These are phyloP conservation scores for Oxystoma pomonae DNA, from an alignment of 2,888 invertebrate species.

Conservation along the genomic window DNA sequence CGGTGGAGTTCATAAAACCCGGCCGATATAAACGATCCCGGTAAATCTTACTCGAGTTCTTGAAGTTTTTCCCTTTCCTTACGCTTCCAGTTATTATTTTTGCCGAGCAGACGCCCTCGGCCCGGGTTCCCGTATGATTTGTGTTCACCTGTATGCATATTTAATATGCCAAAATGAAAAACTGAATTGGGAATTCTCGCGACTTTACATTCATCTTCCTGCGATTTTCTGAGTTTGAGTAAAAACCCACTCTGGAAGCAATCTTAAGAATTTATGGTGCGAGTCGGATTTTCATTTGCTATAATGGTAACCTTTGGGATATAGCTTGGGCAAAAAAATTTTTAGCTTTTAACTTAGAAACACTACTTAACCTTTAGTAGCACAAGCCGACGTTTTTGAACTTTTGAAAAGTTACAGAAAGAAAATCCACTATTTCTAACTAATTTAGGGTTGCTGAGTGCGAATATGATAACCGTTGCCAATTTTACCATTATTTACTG, in stretches of 20 bases:
- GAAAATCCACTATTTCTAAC: too few species aligned
- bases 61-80: neutral
- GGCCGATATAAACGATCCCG: neutral
- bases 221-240: conserved; percentile 24
- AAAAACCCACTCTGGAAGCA: conserved; percentile 27
- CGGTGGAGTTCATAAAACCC: neutral
- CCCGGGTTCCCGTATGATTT: conserved; percentile 25
- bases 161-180: conserved; percentile 37
- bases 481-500: too few species aligned
- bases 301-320: neutral
- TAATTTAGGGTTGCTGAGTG: too few species aligned
- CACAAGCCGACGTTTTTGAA: too few species aligned
- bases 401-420: too few species aligned
- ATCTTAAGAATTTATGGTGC: conserved; percentile 22
- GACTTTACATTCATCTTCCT: conserved; percentile 32
- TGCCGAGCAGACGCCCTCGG: too few species aligned
- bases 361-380: too few species aligned
- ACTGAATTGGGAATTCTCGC: conserved; percentile 33
- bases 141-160: conserved; percentile 37
- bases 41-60: neutral
- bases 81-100: neutral
- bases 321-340: neutral
- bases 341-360: too few species aligned
- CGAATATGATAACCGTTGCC: too few species aligned
- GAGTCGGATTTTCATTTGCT: neutral